A percentile compares a stretch with the other conserved stretches of the same genome.
Conservation (phyloP, 2,888 invertebrate genomes). For the Pseudococcus viburni region DNA sequence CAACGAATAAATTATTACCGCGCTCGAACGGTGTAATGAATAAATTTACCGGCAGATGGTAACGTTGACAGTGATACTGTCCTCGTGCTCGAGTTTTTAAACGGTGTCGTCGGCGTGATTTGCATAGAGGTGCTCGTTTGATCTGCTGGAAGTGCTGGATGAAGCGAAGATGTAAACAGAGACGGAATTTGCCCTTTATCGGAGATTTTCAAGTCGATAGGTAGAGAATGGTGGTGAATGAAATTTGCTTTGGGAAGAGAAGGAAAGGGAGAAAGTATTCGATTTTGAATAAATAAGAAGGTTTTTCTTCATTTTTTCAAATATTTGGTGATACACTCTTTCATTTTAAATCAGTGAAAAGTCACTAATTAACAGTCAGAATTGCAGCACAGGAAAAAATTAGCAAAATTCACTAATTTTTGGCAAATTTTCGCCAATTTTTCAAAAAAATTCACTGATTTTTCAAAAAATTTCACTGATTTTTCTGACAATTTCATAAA, state of each 20-base stretch:
- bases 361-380: too few species aligned
- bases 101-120: neutral
- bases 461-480: too few species aligned
- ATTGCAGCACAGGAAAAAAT: too few species aligned
- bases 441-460: too few species aligned
- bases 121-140: constrained; percentile 22
- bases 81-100: constrained; percentile 27
- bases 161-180: neutral
- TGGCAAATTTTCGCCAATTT: too few species aligned
- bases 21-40: constrained; percentile 13
- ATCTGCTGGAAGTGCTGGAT: neutral
- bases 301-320: too few species aligned
- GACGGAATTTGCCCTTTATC: neutral
- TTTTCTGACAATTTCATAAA: too few species aligned
- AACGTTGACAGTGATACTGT: constrained; percentile 19
- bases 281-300: neutral
- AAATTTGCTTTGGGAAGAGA: too few species aligned
- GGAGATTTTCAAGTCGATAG: neutral
- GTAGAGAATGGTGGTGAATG: neutral
- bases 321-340: too few species aligned
- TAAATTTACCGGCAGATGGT: constrained; percentile 37
- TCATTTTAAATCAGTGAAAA: too few species aligned
- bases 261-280: too few species aligned
- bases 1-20: constrained; percentile 42
- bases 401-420: too few species aligned